Conservation (phyloP, 2,113 vertebrate species). For the Petaurus breviceps region DNA sequence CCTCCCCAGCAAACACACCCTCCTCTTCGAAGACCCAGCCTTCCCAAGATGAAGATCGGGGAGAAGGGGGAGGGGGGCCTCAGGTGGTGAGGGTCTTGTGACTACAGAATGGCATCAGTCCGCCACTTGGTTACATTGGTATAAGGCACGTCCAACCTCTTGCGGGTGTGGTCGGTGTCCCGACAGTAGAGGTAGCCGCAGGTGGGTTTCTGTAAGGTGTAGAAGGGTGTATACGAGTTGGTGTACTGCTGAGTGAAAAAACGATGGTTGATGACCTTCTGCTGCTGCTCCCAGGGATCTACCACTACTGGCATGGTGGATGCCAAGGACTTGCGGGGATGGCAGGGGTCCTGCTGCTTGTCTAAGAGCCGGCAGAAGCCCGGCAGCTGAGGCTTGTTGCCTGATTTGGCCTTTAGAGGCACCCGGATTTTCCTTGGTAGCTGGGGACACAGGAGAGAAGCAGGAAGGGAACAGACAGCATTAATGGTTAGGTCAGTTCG, state of each 20-base stretch:
- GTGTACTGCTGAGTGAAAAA: constrained; percentile 72
- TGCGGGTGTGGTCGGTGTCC: constrained; percentile 72
- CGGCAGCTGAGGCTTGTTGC: not conserved
- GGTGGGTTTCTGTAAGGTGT: constrained; percentile 75
- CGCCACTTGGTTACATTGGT: constrained; percentile 72
- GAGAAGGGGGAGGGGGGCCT: not conserved
- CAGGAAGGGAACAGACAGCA: not conserved
- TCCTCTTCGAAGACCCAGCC: not conserved
- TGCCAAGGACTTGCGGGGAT: not conserved
- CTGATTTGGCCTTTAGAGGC: not conserved
- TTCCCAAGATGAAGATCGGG: not conserved
- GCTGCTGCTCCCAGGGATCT: not conserved
- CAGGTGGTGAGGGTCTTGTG: not conserved
- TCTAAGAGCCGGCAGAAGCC: not conserved
- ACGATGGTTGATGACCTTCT: constrained; percentile 43
- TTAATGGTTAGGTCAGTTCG: too few relatives aligned
- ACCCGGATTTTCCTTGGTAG: not conserved
- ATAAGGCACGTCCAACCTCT: constrained; percentile 34
- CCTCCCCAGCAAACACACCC: not conserved
- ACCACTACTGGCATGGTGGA: constrained; percentile 1
- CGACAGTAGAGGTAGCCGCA: constrained; percentile 79
- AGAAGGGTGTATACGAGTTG: constrained; percentile 83
- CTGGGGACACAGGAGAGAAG: not conserved
- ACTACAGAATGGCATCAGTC: not conserved
- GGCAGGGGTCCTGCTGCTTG: not conserved